Evolutionary conservation across 35 echinoderm and acorn worm species (phyloP), one percentile per base, ranked within the genome.

Genomic region (Apostichopus parvimensis): DNA sequence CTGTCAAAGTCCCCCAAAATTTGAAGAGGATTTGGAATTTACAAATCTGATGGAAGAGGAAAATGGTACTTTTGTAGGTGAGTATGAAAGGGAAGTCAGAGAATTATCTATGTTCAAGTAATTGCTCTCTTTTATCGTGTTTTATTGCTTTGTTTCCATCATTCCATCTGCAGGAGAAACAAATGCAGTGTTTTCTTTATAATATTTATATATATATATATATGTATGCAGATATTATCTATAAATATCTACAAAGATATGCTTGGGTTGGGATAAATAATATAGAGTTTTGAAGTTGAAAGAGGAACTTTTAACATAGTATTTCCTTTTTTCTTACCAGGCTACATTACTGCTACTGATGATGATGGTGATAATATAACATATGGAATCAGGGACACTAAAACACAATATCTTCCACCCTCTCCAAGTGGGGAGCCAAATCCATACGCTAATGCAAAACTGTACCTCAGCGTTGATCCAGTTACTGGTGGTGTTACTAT

Each of bases 401-500:
- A 14, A 10, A 9, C 20, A 6, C 26, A 45, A 28, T 56, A 9
- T 28, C 79, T 80, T 25, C 7, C 6, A 45, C 2, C 0, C 34
- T 45, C 34, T 45, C 34, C 34, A 45, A 45, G 34, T 45, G 34
- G 34, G 34, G 34, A 45, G 34, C 34, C 34, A 5, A 80, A 80
- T 14, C 79, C 79, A 52, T 52, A 52, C 8, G 25, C 20, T 34
- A 80, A 80, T 80, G 79, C 25, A 80, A 80, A 80, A 52, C 7
- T 9, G 28, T 80, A 80, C 28, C 53, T 80, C 25, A 54, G 5
- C 52, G 79, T 80, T 80, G 79, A 80, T 45, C 79, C 79, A 12
- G 7, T 80, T 54, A 52, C 79, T 80, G 79, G 79, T 28, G 53
- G 52, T 23, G 79, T 80, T 45, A 80, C 79, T 6, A 54, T 80